Base-by-base conservation (phyloP, 2,888 invertebrate species). In the Andrena fulva region DNA sequence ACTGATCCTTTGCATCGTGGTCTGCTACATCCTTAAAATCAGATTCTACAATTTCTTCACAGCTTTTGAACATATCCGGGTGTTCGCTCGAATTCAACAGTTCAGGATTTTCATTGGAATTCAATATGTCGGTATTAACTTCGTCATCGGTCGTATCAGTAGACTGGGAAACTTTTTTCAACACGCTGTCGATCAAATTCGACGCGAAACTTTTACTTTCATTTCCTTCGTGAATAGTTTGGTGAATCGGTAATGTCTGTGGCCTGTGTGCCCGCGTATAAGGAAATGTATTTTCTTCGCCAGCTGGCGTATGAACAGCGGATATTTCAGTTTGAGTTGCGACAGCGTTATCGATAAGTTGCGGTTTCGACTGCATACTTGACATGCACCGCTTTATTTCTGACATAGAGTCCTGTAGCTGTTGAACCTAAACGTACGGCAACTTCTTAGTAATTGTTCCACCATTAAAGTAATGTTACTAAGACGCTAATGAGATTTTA, bases 291-390 rank as follows among this genome's bases (percentile, higher is more conserved):
- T 94, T 93, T 71, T 92, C 93, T 73, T 93, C 93, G 0, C 93
- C 93, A 2, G 93, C 93, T 0, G 97, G 97, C 5, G 97, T 97
- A 89, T 96, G 95, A 8, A 97, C 97, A 0, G 97, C 97, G 12
- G 96, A 95, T 87, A 97, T 96, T 94, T 97, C 97, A 0, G 97
- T 97, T 94, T 98, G 97, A 7, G 97, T 97, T 76, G 95, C 95
- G 86, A 95, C 95, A 16, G 95, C 96, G 79, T 95, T 94, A 80
- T 95, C 95, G 1, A 92, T 86, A 27, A 87, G 82, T 3, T 71
- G 69, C 2, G 86, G 69, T 77, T 88, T 91, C 5, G 90, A 86
- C 35, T 92, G 92, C 90, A 93, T 91, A 35, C 78, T 91, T 2
- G 96, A 95, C 93, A 97, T 96, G 62, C 96, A 97, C 78, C 96